Evolutionary conservation across 2,888 invertebrate genomes (phyloP).

Genomic region (Drosophila macrospina): DNA sequence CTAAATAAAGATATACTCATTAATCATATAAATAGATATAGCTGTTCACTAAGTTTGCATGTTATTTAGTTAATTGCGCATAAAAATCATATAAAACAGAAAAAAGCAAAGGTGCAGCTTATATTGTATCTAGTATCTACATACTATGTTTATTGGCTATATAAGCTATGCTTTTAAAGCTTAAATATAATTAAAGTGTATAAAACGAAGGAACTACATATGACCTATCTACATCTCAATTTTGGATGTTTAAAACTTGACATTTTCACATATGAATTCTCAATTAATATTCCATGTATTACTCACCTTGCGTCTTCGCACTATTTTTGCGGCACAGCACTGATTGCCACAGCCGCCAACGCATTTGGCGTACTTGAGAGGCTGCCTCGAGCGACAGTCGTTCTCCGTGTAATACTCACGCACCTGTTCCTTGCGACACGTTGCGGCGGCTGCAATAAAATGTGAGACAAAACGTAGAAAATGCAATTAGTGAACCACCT

Average conservation of each 20-base stretch:
- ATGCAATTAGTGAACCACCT: slow-evolving; percentile 58
- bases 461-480: slow-evolving; percentile 47
- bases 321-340: slow-evolving; percentile 96
- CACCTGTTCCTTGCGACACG: slow-evolving; percentile 95
- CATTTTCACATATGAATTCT: not conserved
- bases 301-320: slow-evolving; percentile 95
- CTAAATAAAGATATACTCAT: too few relatives aligned
- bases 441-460: slow-evolving; percentile 87
- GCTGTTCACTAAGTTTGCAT: too few relatives aligned
- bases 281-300: not conserved
- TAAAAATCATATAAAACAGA: too few relatives aligned
- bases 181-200: too few relatives aligned
- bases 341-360: slow-evolving; percentile 92
- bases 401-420: slow-evolving; percentile 96
- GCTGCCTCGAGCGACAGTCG: slow-evolving; percentile 95
- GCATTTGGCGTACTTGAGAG: slow-evolving; percentile 95
- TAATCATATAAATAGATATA: too few relatives aligned
- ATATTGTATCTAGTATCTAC: too few relatives aligned
- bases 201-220: too few relatives aligned
- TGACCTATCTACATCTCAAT: too few relatives aligned
- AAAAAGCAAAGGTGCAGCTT: too few relatives aligned
- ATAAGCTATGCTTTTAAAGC: too few relatives aligned
- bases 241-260: not conserved
- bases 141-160: too few relatives aligned
- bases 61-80: too few relatives aligned